phyloP scores from a whole-genome alignment of 1,140 invertebrate genomes.

The Hyles vespertilio region DNA sequence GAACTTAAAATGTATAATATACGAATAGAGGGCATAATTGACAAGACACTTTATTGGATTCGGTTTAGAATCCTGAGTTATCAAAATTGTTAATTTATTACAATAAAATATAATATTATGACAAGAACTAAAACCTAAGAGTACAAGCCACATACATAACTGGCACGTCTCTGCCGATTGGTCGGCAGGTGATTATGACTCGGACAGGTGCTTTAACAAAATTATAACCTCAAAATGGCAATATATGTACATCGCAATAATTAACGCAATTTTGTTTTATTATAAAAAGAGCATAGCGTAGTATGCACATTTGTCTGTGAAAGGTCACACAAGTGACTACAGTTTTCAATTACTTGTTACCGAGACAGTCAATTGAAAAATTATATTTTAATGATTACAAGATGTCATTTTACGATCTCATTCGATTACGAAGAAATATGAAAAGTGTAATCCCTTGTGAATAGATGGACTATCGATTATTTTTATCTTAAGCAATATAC shows the following conservation, averaged over 20 bases:
- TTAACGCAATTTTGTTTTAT: conserved; percentile 22
- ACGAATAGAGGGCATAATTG: background rate
- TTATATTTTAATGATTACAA: too few relatives aligned
- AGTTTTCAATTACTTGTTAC: background rate
- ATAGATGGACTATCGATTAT: too few relatives aligned
- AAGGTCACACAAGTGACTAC: conserved; percentile 2
- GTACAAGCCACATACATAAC: background rate
- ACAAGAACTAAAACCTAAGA: background rate
- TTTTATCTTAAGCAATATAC: too few relatives aligned
- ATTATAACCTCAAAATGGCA: conserved; percentile 42
- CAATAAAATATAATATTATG: too few relatives aligned
- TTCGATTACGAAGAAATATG: too few relatives aligned
- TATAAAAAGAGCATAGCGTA: conserved; percentile 9
- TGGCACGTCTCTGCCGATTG: conserved; percentile 34
- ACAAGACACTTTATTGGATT: too few relatives aligned
- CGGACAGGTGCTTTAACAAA: conserved; percentile 47
- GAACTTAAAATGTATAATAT: background rate
- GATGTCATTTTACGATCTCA: too few relatives aligned
- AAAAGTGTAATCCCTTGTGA: too few relatives aligned
- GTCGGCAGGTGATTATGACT: conserved; percentile 56
- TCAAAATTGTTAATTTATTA: too few relatives aligned
- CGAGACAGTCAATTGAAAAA: conserved; percentile 3
- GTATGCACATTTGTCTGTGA: conserved; percentile 10
- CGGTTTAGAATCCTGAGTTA: too few relatives aligned
- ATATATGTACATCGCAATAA: conserved; percentile 19